These are phyloP conservation scores for Protomyctophum bolini DNA, from an alignment of 2,113 vertebrate genomes.

Conservation along the genomic window DNA sequence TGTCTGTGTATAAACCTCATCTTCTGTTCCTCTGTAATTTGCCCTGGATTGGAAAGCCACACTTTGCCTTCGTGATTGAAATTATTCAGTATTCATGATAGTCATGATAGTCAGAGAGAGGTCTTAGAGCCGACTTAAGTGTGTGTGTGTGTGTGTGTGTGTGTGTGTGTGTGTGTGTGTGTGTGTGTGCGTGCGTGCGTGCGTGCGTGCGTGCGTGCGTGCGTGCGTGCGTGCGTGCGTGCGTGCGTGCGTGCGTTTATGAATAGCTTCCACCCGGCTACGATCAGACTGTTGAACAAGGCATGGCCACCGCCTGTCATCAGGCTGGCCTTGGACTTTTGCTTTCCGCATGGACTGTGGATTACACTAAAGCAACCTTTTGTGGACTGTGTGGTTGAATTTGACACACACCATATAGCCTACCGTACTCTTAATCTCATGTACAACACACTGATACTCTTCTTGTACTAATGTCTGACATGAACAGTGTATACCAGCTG, in stretches of 20 bases:
- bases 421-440: too few relatives aligned
- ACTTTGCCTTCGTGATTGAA: conserved; percentile 39
- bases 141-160: conserved; percentile 18
- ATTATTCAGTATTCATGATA: conserved; percentile 4
- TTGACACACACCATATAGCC: too few relatives aligned
- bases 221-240: conserved; percentile 12
- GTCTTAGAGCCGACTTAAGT: conserved; percentile 26
- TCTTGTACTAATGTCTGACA: too few relatives aligned
- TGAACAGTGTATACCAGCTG: too few relatives aligned
- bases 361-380: too few relatives aligned
- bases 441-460: too few relatives aligned
- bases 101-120: conserved; percentile 8
- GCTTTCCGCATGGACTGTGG: too few relatives aligned
- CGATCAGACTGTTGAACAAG: too few relatives aligned
- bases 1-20: conserved; percentile 2
- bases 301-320: too few relatives aligned
- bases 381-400: too few relatives aligned
- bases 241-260: conserved; percentile 6
- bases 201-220: conserved; percentile 7
- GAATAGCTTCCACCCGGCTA: too few relatives aligned
- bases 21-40: conserved; percentile 36
- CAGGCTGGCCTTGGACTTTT: too few relatives aligned
- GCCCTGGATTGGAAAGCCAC: conserved; percentile 13
- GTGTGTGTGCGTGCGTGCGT: conserved; percentile 14
- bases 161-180: background rate